Evolutionary conservation across 2,113 vertebrate genomes (phyloP).

Genomic region (Dipodomys merriami): DNA sequence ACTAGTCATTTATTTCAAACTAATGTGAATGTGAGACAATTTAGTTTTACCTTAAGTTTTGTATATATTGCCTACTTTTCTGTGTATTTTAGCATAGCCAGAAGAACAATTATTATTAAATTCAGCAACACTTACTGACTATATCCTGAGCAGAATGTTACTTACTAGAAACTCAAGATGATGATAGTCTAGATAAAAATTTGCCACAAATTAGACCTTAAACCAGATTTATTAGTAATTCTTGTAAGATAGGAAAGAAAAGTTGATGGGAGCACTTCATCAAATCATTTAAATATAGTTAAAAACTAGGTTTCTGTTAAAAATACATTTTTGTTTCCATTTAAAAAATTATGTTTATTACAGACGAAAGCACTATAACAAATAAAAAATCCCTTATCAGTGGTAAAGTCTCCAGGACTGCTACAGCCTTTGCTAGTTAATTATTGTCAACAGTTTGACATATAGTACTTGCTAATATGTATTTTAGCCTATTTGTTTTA

Average conservation of each 20-base stretch:
- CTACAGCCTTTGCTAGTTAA: not conserved
- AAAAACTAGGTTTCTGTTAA: constrained; percentile 18
- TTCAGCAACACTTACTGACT: constrained; percentile 4
- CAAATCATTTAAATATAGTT: constrained; percentile 32
- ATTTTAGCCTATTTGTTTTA: not conserved
- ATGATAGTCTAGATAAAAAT: constrained; percentile 18
- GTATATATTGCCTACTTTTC: constrained; percentile 5
- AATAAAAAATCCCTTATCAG: not conserved
- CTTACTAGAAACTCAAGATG: not conserved
- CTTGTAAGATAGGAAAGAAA: not conserved
- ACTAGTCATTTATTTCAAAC: not conserved
- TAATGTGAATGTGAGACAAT: not conserved
- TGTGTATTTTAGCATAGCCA: not conserved
- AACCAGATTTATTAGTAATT: not conserved
- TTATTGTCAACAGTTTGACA: not conserved
- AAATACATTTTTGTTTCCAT: constrained; percentile 27
- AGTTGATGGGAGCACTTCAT: not conserved
- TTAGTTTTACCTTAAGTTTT: not conserved
- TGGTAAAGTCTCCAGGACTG: not conserved
- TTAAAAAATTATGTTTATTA: constrained; percentile 45
- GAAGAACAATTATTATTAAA: constrained; percentile 3
- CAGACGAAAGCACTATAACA: not conserved
- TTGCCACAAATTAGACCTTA: not conserved
- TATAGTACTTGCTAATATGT: not conserved
- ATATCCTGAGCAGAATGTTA: constrained; percentile 20